These are phyloP conservation scores for Pogonomyrmex barbatus DNA, from an alignment of 1,140 invertebrate species.

Conservation along the genomic window DNA sequence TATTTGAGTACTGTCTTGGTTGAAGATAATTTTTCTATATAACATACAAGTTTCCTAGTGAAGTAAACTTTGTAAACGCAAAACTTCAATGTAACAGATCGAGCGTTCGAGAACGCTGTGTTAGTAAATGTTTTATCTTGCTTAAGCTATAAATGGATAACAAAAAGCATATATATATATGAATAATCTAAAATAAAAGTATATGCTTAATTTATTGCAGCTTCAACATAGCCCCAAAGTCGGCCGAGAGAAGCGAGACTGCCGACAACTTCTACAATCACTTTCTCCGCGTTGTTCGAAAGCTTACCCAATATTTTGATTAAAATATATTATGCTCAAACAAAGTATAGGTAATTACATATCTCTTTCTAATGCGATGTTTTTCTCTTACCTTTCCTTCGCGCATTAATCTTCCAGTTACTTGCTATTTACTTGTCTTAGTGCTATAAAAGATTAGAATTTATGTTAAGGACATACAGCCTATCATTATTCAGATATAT, in stretches of 20 bases:
- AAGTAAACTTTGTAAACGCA: conserved; percentile 65
- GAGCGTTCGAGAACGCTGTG: conserved; percentile 58
- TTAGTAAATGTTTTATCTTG: conserved; percentile 59
- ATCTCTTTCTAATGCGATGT: conserved; percentile 29
- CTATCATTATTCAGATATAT: conserved; percentile 64
- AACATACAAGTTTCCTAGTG: conserved; percentile 56
- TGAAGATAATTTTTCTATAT: conserved; percentile 40
- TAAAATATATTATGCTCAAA: conserved; percentile 71
- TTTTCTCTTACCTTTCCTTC: conserved; percentile 50
- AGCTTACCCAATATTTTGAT: conserved; percentile 58
- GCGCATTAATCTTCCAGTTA: conserved; percentile 43
- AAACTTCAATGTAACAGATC: conserved; percentile 67
- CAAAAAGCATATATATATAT: conserved; percentile 43
- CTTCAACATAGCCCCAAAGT: conserved; percentile 70
- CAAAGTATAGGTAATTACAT: conserved; percentile 47
- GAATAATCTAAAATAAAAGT: conserved; percentile 71
- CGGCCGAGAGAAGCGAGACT: conserved; percentile 48
- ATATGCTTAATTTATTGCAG: conserved; percentile 72
- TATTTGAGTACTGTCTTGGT: conserved; percentile 22
- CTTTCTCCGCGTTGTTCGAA: conserved; percentile 38
- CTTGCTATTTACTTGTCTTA: conserved; percentile 64
- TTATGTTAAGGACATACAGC: conserved; percentile 68
- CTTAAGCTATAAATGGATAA: conserved; percentile 70
- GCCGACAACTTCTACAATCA: conserved; percentile 36
- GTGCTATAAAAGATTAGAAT: conserved; percentile 69